Conservation (phyloP, 2,888 invertebrate species). For the Euplagia quadripunctaria region DNA sequence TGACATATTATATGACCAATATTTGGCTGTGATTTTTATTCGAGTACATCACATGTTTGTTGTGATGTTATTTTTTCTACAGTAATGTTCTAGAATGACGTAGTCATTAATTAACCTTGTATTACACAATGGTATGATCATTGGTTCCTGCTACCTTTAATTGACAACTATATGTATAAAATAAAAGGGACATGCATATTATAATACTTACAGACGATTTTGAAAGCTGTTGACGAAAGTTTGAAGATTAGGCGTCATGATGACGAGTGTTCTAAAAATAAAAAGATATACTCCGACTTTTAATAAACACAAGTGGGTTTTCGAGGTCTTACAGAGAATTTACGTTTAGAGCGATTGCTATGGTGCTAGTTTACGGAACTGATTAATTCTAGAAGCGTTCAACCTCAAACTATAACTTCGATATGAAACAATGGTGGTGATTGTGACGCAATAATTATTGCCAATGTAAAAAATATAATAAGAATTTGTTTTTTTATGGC, state of each 20-base stretch:
- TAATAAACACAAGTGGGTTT: background rate
- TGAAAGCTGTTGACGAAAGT: slow-evolving; percentile 91
- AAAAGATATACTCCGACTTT: slow-evolving; percentile 1
- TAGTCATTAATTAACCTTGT: slow-evolving; percentile 22
- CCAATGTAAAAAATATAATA: slow-evolving; percentile 20
- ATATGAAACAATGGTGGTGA: slow-evolving; percentile 47
- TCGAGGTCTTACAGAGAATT: background rate
- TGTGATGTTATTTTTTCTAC: slow-evolving; percentile 20
- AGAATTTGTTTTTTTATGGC: too few relatives aligned
- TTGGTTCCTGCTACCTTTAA: background rate
- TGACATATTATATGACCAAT: background rate
- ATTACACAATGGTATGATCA: slow-evolving; percentile 1
- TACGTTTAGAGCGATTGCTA: slow-evolving; percentile 20
- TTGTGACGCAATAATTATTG: slow-evolving; percentile 45
- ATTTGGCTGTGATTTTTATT: background rate
- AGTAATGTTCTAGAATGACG: slow-evolving; percentile 55
- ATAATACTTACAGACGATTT: slow-evolving; percentile 89
- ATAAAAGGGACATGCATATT: background rate
- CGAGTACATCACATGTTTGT: background rate
- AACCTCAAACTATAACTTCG: slow-evolving; percentile 20
- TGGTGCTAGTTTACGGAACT: slow-evolving; percentile 20
- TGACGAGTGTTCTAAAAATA: slow-evolving; percentile 46
- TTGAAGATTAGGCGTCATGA: slow-evolving; percentile 88
- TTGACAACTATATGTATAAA: background rate
- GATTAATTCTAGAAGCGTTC: slow-evolving; percentile 41